phyloP scores from a whole-genome alignment of 2,113 vertebrate species.

The Gasterosteus nipponicus region DNA sequence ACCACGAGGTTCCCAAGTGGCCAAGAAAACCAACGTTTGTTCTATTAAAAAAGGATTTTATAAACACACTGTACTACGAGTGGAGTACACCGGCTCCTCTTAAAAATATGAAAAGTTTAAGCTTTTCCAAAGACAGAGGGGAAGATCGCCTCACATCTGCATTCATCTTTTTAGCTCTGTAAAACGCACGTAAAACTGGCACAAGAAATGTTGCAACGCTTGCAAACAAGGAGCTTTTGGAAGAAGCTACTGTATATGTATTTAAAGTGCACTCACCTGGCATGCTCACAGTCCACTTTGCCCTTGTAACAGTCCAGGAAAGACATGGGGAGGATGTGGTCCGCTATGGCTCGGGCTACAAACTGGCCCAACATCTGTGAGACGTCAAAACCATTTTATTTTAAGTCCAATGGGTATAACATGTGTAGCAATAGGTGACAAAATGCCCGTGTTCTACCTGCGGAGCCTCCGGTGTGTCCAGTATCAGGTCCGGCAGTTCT shows the following conservation, averaged over 20 bases:
- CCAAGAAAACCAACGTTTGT: neutral
- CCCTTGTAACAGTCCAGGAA: conserved; percentile 89
- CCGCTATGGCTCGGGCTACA: conserved; percentile 87
- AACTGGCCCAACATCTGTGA: conserved; percentile 90
- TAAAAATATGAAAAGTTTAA: no score
- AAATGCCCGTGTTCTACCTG: conserved; percentile 75
- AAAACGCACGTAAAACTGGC: no score
- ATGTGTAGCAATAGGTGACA: neutral
- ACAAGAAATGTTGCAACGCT: neutral
- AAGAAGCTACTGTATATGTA: no score
- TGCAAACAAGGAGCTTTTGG: neutral
- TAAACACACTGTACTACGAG: neutral
- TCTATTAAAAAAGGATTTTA: neutral
- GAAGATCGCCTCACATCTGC: neutral
- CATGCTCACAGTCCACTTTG: conserved; percentile 87
- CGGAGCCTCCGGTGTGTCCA: conserved; percentile 89
- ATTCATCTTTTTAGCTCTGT: neutral
- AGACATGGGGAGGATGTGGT: conserved; percentile 85
- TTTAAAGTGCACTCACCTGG: conserved; percentile 74
- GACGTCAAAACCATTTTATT: neutral
- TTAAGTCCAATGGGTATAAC: neutral
- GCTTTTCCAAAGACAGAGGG: no score
- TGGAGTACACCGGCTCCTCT: neutral
- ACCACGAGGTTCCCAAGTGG: neutral
- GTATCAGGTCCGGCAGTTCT: conserved; percentile 87